phyloP scores from a whole-genome alignment of 2,113 vertebrate genomes.

The Tenrec ecaudatus region DNA sequence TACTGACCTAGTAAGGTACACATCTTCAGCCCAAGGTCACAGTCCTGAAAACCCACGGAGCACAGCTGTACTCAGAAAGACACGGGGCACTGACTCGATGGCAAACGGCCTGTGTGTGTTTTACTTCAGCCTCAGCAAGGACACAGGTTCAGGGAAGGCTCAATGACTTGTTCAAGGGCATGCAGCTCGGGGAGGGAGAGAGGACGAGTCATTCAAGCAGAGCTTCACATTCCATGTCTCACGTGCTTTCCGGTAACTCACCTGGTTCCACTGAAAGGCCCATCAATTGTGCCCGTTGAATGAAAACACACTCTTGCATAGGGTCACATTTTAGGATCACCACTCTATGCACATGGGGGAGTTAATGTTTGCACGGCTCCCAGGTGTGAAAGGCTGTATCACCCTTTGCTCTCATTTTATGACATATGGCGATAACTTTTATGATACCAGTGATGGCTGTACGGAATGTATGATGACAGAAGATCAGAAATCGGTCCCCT shows the following conservation, averaged over 20 bases:
- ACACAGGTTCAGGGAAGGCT: neutral
- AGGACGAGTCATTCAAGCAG: neutral
- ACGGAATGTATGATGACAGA: slow-evolving; percentile 36
- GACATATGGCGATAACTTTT: slow-evolving; percentile 57
- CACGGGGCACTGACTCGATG: neutral
- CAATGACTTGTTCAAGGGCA: neutral
- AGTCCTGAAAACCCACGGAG: neutral
- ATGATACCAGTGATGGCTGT: slow-evolving; percentile 13
- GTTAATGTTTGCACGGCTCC: slow-evolving; percentile 37
- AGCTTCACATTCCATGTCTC: neutral
- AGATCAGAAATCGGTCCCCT: slow-evolving; percentile 10
- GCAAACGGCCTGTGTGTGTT: neutral
- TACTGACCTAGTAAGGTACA: neutral
- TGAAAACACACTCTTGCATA: neutral
- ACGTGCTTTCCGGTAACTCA: neutral
- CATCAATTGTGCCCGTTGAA: too few relatives aligned
- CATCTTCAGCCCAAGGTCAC: neutral
- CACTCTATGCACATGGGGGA: neutral
- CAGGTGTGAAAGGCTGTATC: slow-evolving; percentile 51
- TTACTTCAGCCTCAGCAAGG: neutral
- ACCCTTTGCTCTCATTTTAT: slow-evolving; percentile 55
- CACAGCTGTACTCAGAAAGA: neutral
- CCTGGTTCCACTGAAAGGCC: neutral
- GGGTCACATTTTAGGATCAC: neutral
- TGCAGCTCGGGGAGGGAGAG: neutral